Evolutionary conservation across 92 coral and sea anemone species (phyloP).

Genomic region (Plumapathes pennacea): DNA sequence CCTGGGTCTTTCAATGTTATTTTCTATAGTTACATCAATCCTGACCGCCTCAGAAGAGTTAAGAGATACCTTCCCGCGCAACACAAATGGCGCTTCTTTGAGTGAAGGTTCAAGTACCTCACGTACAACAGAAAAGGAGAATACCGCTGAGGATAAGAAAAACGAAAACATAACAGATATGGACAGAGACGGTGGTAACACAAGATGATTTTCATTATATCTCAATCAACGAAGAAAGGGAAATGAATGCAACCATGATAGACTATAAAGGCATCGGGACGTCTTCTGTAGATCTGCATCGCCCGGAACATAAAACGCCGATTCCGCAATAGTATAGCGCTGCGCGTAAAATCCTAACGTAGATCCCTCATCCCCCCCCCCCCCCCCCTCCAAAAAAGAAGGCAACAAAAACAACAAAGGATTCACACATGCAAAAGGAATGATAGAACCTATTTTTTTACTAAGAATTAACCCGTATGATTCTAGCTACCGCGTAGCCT

Average conservation of each 20-base stretch:
- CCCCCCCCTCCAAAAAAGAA: no score
- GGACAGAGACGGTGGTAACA: neutral
- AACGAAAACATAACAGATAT: neutral
- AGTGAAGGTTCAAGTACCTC: conserved; percentile 4
- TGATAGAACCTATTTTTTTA: no score
- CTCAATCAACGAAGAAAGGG: neutral
- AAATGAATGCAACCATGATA: neutral
- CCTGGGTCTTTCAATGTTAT: conserved; percentile 89
- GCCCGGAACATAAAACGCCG: no score
- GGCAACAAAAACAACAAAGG: no score
- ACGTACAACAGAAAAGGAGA: neutral
- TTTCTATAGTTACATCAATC: conserved; percentile 81
- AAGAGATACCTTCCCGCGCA: conserved; percentile 65
- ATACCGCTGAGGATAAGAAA: neutral
- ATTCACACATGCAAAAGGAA: no score
- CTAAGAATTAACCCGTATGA: no score
- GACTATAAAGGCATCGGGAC: no score
- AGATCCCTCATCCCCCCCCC: no score
- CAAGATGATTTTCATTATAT: neutral
- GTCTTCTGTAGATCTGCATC: no score
- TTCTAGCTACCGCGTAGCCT: no score
- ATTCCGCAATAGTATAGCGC: no score
- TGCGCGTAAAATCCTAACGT: no score
- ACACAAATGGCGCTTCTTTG: conserved; percentile 6
- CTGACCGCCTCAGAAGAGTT: conserved; percentile 84